Base-by-base conservation (phyloP, 2,888 invertebrate species). In the Pammene aurita region DNA sequence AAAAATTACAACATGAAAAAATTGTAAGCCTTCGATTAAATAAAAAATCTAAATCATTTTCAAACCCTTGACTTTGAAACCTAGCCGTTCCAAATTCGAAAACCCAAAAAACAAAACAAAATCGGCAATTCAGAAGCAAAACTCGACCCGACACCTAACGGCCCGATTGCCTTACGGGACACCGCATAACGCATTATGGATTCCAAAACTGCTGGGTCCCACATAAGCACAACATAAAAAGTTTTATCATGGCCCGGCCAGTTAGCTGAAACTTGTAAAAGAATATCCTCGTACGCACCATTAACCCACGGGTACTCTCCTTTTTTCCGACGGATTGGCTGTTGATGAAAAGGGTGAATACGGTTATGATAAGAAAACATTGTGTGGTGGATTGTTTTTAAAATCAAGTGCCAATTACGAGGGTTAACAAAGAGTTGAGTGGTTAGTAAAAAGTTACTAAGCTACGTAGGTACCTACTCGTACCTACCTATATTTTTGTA, bases 181-280 rank as follows among this genome's bases (percentile, higher is more conserved):
- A 76, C 75, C 76, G 74, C 74, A 63, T 76, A 76, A 78, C 76
- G 78, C 80, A 81, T 87, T 85, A 85, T 83, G 84, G 84, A 81
- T 83, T 84, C 80, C 80, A 81, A 83, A 84, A 84, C 83, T 84
- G 84, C 81, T 77, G 83, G 80, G 81, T 82, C 81, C 80, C 82
- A 82, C 84, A 86, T 88, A 86, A 89, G 84, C 84, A 85, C 84
- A 82, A 84, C 86, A 89, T 90, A 89, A 89, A 90, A 92, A 91
- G 83, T 91, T 91, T 89, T 89, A 89, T 90, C 88, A 87, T 84
- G 79, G 78, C 80, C 81, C 81, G 73, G 78, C 80, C 84, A 84
- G 87, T 83, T 79, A 77, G 73, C 78, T 76, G 75, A 80, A 87
- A 89, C 84, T 89, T 90, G 83, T 81, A 79, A 80, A 84, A 88